Evolutionary conservation across 2,797 vertebrate species (phyloP).

Genomic region (Siniperca obscura): DNA sequence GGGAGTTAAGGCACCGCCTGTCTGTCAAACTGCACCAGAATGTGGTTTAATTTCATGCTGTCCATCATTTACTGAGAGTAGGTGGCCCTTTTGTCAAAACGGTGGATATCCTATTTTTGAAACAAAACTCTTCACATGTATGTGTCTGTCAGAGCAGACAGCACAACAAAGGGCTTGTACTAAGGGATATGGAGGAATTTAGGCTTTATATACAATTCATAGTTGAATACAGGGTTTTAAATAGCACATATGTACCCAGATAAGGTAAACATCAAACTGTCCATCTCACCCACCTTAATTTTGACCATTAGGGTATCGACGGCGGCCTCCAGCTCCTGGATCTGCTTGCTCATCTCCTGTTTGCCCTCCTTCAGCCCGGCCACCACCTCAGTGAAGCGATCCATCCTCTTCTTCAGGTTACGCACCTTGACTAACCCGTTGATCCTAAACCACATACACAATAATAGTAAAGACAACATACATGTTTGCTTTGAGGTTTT

Average conservation of each 20-base stretch:
- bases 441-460: slow-evolving; percentile 83
- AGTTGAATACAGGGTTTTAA: neutral
- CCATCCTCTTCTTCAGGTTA: slow-evolving; percentile 90
- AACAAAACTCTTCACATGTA: slow-evolving; percentile 5
- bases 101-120: neutral
- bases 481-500: neutral
- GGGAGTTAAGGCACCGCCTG: neutral
- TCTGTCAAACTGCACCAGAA: slow-evolving; percentile 20
- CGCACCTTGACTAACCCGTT: slow-evolving; percentile 93
- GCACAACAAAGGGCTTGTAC: slow-evolving; percentile 1
- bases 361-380: slow-evolving; percentile 93
- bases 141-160: slow-evolving; percentile 12
- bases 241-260: accelerated
- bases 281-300: slow-evolving; percentile 89
- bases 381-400: slow-evolving; percentile 93
- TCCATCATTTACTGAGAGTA: slow-evolving; percentile 7
- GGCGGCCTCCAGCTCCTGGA: slow-evolving; percentile 89
- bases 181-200: neutral
- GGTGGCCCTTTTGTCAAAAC: slow-evolving; percentile 9
- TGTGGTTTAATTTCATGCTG: slow-evolving; percentile 26
- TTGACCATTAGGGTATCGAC: slow-evolving; percentile 88
- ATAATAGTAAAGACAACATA: neutral
- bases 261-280: neutral
- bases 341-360: slow-evolving; percentile 90
- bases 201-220: neutral